Base-by-base conservation (phyloP, 92 coral and sea anemone genomes). In the Porites lobata region DNA sequence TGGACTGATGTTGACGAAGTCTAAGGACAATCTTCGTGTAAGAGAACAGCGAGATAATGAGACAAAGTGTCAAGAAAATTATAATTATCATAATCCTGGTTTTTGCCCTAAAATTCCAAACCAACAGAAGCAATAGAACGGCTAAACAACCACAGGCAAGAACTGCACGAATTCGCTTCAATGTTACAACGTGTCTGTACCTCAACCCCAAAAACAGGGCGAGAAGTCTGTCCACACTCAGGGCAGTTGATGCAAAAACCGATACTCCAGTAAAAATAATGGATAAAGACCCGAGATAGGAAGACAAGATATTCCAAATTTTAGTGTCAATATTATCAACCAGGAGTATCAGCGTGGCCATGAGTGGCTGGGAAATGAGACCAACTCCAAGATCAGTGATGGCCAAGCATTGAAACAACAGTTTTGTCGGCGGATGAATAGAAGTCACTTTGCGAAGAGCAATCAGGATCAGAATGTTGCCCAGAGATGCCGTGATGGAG, bases 101-200 rank as follows among this genome's bases (percentile, higher is more conserved):
- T 6, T 15, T 0, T 0, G 0, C 4, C 1, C 15, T 17, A 66
- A 64, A 57, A 67, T 21, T 26, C 12, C 26, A 12, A 67, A 57
- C 14, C 24, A 76, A 26, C 29, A 64, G 18, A 8, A 3, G 0
- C 1, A 24, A 2, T 0, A 29, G 52, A 26, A 15, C 1, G 15
- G 32, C 6, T 76, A 59, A 13, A 50, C 67, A 76, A 32, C 24
- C 15, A 6, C 15, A 6, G 13, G 26, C 14, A 7, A 77, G 5
- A 13, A 59, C 54, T 17, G 69, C 68, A 13, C 68, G 53, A 77
- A 26, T 56, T 26, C 68, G 81, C 66, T 6, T 57, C 7, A 77
- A 10, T 24, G 74, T 80, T 4, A 83, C 87, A 19, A 69, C 10
- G 9, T 32, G 58, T 54, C 19, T 72, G 79, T 83, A 83, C 8